Conservation (phyloP, 2,113 vertebrate species). For the Ivindomyrus marchei region DNA sequence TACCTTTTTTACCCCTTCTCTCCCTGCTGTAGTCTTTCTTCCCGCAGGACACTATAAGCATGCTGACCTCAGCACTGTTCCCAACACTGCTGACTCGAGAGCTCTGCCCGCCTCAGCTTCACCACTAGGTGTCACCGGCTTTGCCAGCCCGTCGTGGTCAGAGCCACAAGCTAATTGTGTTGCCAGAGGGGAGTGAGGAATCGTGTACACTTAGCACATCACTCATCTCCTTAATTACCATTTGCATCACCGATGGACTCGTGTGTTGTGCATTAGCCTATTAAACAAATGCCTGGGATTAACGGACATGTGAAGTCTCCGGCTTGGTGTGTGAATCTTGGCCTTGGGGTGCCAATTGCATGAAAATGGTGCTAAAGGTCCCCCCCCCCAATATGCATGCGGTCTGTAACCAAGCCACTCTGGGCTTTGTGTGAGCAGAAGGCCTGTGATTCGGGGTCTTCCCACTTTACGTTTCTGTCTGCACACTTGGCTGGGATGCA, state of each 20-base stretch:
- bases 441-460: neutral
- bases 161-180: neutral
- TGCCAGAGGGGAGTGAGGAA: neutral
- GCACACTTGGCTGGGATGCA: neutral
- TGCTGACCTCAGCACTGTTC: neutral
- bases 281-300: neutral
- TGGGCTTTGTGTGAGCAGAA: neutral
- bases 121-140: slow-evolving; percentile 20
- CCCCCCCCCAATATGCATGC: neutral
- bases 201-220: neutral
- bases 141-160: neutral
- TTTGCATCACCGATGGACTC: neutral
- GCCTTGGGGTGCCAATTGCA: neutral
- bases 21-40: neutral
- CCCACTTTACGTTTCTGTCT: neutral
- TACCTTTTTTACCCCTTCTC: neutral
- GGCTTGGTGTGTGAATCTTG: neutral
- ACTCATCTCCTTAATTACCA: neutral
- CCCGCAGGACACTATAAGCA: neutral
- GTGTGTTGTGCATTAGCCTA: neutral
- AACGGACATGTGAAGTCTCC: neutral
- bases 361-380: neutral
- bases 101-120: neutral
- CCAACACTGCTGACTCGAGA: neutral
- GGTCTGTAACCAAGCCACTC: neutral